Conservation (phyloP, 2,888 invertebrate species). For the Anagyrus pseudococci region DNA sequence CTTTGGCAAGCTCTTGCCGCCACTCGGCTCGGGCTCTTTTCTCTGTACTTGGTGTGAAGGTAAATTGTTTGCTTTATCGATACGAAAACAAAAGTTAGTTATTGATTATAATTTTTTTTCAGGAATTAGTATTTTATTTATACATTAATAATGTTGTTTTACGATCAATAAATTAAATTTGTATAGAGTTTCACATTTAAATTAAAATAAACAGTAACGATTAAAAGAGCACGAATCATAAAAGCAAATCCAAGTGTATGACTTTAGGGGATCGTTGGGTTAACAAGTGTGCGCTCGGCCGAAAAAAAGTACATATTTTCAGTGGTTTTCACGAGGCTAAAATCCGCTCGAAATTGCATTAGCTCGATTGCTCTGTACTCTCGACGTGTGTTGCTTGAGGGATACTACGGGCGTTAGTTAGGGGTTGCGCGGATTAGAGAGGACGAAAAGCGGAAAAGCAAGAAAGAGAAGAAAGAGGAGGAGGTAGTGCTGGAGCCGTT, state of each 20-base stretch:
- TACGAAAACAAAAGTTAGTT: conserved; percentile 35
- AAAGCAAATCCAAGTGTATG: too few relatives aligned
- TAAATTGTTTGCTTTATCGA: conserved; percentile 39
- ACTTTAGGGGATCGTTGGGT: too few relatives aligned
- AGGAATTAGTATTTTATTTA: too few relatives aligned
- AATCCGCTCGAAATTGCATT: conserved; percentile 55
- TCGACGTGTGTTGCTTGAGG: conserved; percentile 42
- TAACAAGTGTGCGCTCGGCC: too few relatives aligned
- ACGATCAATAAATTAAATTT: too few relatives aligned
- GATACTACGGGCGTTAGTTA: conserved; percentile 52
- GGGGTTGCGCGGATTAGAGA: conserved; percentile 27
- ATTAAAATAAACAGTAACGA: too few relatives aligned
- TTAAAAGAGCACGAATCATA: too few relatives aligned
- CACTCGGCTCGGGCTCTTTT: conserved; percentile 17
- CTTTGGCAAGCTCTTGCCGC: conserved; percentile 37
- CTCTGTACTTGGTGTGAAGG: conserved; percentile 33
- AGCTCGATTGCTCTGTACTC: conserved; percentile 50
- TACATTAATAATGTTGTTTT: too few relatives aligned
- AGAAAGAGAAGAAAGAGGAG: background rate
- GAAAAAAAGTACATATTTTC: too few relatives aligned
- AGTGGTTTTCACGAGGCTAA: conserved; percentile 39
- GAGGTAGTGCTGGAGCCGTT: conserved; percentile 8
- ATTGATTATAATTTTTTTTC: background rate
- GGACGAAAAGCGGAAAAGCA: background rate
- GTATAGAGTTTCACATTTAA: too few relatives aligned